Base-by-base conservation (phyloP, 1,140 invertebrate genomes). In the Thalassaphorura encarpata region DNA sequence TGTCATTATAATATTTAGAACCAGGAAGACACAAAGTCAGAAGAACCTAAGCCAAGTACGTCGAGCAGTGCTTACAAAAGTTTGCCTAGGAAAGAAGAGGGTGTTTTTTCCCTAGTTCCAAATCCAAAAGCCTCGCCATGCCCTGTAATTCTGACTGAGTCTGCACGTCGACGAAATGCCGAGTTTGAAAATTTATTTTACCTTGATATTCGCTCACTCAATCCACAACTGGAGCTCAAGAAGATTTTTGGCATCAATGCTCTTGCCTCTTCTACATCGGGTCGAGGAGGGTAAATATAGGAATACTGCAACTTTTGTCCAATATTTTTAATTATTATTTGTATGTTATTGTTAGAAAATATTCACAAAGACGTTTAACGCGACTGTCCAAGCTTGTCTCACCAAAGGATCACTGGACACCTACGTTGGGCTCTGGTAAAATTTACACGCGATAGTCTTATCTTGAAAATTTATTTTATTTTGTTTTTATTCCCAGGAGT, bases 201-300 rank as follows among this genome's bases (percentile, higher is more conserved):
- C 27, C 72, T 87, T 2, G 81, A 87, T 46, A 74, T 78, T 50
- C 87, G 84, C 68, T 75, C 87, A 71, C 72, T 94, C 3, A 90
- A 89, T 74, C 78, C 83, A 28, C 82, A 83, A 51, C 86, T 87
- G 73, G 90, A 94, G 73, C 73, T 92, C 58, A 84, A 82, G 55
- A 80, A 80, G 66, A 85, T 89, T 63, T 93, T 93, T 78, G 89
- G 89, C 5, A 82, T 83, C 11, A 83, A 83, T 70, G 82, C 85
- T 52, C 76, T 87, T n/a, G n/a, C n/a, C n/a, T n/a, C n/a, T n/a
- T n/a, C n/a, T n/a, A n/a, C n/a, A n/a, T n/a, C n/a, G n/a, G n/a
- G n/a, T n/a, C n/a, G n/a, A n/a, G n/a, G n/a, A n/a, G n/a, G n/a
- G n/a, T n/a, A n/a, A n/a, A n/a, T n/a, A n/a, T n/a, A n/a, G 18